Evolutionary conservation across 2,888 invertebrate species (phyloP).

Genomic region (Lithophane socia): DNA sequence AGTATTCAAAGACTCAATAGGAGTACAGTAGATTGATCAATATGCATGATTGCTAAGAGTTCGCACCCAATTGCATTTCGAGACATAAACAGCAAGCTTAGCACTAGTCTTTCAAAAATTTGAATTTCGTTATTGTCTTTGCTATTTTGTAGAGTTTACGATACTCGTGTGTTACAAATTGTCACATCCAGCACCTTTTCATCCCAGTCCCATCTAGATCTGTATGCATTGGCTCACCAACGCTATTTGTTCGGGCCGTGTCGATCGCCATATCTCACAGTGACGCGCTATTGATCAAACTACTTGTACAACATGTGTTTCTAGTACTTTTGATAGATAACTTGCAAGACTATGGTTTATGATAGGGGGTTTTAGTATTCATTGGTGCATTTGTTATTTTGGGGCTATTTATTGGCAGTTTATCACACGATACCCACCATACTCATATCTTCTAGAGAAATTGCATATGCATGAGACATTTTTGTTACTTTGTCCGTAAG

Average conservation of each 20-base stretch:
- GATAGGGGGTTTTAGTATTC: constrained; percentile 13
- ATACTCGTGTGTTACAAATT: constrained; percentile 37
- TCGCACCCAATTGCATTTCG: no score
- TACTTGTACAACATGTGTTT: constrained; percentile 68
- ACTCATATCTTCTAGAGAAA: background rate
- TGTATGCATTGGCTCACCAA: constrained; percentile 80
- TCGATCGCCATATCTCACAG: constrained; percentile 80
- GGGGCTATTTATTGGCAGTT: no score
- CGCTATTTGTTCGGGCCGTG: constrained; percentile 75
- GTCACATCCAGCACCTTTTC: constrained; percentile 24
- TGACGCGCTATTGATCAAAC: constrained; percentile 80
- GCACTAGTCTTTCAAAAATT: no score
- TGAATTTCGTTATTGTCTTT: background rate
- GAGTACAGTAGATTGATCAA: background rate
- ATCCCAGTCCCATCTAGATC: constrained; percentile 67
- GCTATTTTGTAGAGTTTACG: background rate
- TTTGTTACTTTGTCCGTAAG: background rate
- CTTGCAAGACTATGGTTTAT: constrained; percentile 41
- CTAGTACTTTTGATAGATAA: constrained; percentile 72
- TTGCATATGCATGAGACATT: background rate
- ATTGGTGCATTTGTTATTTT: constrained; percentile 11
- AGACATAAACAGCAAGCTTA: no score
- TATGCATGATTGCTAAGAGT: background rate
- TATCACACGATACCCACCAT: background rate
- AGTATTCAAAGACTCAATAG: background rate